These are phyloP conservation scores for Pituophis catenifer DNA, from an alignment of 2,113 vertebrate genomes.

Conservation along the genomic window DNA sequence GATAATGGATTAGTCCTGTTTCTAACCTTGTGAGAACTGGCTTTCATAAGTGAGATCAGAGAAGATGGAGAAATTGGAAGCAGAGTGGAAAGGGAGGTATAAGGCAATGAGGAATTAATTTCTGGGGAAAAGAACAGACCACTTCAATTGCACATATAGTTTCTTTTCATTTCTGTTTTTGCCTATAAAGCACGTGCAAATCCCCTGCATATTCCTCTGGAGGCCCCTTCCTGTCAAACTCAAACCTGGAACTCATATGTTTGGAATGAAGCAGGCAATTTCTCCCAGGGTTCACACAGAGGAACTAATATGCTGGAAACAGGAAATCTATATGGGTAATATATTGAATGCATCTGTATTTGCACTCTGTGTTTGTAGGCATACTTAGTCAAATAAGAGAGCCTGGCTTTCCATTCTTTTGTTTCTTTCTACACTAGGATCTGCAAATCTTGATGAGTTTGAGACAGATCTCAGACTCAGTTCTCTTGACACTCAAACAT, in stretches of 20 bases:
- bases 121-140: not conserved
- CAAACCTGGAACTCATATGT: conserved; percentile 44
- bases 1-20: not conserved
- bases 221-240: conserved; percentile 53
- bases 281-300: conserved; percentile 42
- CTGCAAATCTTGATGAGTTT: not conserved
- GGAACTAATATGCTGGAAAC: conserved; percentile 30
- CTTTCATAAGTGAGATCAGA: not conserved
- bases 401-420: not conserved
- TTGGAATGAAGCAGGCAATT: conserved; percentile 3
- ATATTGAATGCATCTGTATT: not conserved
- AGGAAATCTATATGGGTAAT: conserved; percentile 35
- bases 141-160: conserved; percentile 60
- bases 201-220: conserved; percentile 45
- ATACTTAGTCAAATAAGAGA: not conserved
- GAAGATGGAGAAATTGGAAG: conserved; percentile 11
- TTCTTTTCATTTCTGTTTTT: conserved; percentile 56
- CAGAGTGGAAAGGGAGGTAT: not conserved
- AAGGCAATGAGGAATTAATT: conserved; percentile 4
- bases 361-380: not conserved
- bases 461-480: not conserved
- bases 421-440: not conserved
- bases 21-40: not conserved
- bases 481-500: conserved; percentile 2
- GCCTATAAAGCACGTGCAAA: conserved; percentile 38